Conservation (phyloP, 2,888 invertebrate species). For the Machimus atricapillus region DNA sequence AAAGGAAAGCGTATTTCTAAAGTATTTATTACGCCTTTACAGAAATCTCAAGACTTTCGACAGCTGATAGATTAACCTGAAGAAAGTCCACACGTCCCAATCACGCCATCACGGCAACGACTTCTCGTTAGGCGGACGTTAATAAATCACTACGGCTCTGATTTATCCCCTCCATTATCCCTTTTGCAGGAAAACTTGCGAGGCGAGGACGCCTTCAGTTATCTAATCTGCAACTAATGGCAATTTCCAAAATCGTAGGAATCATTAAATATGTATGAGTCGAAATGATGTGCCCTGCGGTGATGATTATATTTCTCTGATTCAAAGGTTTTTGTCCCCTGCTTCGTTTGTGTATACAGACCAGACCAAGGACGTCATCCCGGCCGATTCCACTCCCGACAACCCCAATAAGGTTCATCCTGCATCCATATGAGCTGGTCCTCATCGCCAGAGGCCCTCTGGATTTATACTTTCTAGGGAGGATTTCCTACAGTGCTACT, state of each 20-base stretch:
- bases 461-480: background rate
- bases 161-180: background rate
- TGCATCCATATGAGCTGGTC: background rate
- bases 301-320: background rate
- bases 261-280: slow-evolving; percentile 27
- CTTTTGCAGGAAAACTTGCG: background rate
- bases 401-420: background rate
- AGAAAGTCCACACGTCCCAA: background rate
- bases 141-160: background rate
- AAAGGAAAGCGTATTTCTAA: background rate
- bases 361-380: background rate
- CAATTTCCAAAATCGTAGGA: background rate
- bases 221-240: slow-evolving; percentile 13
- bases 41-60: background rate
- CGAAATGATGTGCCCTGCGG: background rate
- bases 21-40: background rate
- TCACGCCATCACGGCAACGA: background rate
- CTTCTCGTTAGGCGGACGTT: background rate
- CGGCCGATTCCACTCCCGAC: background rate
- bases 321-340: background rate
- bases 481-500: background rate
- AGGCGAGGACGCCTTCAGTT: background rate
- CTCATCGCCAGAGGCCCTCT: background rate
- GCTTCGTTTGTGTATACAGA: background rate
- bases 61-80: background rate